Percentiles rank a stretch among this genome's conserved stretches.
These are phyloP conservation scores for Barbus barbus DNA, from an alignment of 2,113 vertebrate species.

Conservation along the genomic window DNA sequence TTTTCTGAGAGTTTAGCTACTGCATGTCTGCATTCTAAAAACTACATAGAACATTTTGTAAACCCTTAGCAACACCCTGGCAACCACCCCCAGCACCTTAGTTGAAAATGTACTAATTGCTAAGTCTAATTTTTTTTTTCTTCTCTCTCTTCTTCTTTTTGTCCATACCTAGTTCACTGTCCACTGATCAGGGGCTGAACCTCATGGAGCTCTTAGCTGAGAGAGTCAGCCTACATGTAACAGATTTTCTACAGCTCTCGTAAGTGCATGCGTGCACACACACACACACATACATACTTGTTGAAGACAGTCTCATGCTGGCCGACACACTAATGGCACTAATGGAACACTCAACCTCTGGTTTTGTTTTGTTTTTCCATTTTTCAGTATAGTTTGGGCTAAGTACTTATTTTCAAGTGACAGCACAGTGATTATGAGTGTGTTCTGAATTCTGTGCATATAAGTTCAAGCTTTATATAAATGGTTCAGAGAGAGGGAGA, in stretches of 20 bases:
- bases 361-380: constrained; percentile 32
- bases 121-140: not conserved
- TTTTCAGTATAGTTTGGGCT: constrained; percentile 18
- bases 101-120: constrained; percentile 28
- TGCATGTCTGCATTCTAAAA: not conserved
- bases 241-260: constrained; percentile 84
- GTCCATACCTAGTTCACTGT: constrained; percentile 79
- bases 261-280: constrained; percentile 70
- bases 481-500: constrained; percentile 24
- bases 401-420: constrained; percentile 31
- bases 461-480: constrained; percentile 17
- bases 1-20: not conserved
- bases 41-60: not conserved
- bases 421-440: constrained; percentile 4
- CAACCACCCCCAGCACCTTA: not conserved
- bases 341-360: constrained; percentile 34
- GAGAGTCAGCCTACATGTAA: constrained; percentile 80
- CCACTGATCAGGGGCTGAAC: constrained; percentile 80
- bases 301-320: constrained; percentile 25
- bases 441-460: not conserved
- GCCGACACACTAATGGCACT: constrained; percentile 3
- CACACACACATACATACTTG: not conserved
- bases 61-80: not conserved
- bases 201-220: constrained; percentile 83
- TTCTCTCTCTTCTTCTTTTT: constrained; percentile 35